These are phyloP conservation scores for Pomatostomus ruficeps DNA, from an alignment of 2,113 vertebrate genomes.

Conservation along the genomic window DNA sequence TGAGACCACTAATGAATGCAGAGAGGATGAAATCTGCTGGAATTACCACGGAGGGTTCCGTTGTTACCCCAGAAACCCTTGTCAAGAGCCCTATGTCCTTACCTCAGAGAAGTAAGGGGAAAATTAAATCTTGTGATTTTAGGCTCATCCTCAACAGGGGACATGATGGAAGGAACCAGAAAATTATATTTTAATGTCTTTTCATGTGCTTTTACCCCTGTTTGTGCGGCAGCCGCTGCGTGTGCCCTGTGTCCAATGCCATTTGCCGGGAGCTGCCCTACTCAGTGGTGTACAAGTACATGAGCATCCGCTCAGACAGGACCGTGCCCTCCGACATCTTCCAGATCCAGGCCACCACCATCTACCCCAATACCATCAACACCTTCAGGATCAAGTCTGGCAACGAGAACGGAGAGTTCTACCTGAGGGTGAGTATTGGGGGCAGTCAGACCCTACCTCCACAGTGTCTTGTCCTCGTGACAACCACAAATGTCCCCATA, in stretches of 20 bases:
- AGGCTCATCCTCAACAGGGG: background rate
- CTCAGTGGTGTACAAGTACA: slow-evolving; percentile 94
- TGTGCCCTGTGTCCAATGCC: slow-evolving; percentile 79
- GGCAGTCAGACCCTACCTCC: background rate
- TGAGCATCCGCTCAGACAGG: slow-evolving; percentile 94
- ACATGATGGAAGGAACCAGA: rapidly evolving
- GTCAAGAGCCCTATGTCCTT: slow-evolving; percentile 88
- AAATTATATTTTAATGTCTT: background rate
- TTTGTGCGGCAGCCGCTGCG: slow-evolving; percentile 79
- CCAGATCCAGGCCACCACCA: slow-evolving; percentile 95
- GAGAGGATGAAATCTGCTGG: slow-evolving; percentile 95
- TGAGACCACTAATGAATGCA: slow-evolving; percentile 86
- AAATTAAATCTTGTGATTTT: background rate
- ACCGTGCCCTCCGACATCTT: slow-evolving; percentile 94
- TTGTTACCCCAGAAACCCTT: slow-evolving; percentile 93
- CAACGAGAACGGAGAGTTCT: slow-evolving; percentile 93
- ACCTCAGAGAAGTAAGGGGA: slow-evolving; percentile 89
- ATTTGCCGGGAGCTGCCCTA: slow-evolving; percentile 86
- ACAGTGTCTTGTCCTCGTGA: background rate
- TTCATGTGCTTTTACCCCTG: background rate
- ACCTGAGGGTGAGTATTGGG: slow-evolving; percentile 85
- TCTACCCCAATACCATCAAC: slow-evolving; percentile 92
- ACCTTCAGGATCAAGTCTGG: slow-evolving; percentile 96
- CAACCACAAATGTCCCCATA: background rate
- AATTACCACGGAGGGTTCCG: slow-evolving; percentile 95